These are phyloP conservation scores for Tiliacea citrago DNA, from an alignment of 2,888 invertebrate genomes.

Conservation along the genomic window DNA sequence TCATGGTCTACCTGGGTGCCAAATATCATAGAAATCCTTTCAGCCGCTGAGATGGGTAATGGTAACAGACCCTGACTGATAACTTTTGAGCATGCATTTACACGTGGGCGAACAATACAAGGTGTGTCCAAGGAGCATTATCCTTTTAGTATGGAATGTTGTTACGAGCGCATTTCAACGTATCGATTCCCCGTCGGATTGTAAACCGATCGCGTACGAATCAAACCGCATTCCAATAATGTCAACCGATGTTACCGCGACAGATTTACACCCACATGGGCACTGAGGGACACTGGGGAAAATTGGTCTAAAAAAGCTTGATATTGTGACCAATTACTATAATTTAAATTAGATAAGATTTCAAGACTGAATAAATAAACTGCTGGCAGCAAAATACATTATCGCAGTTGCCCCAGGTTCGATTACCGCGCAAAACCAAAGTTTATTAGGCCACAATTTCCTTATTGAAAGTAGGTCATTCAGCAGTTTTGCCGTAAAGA, in stretches of 20 bases:
- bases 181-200: conserved; percentile 10
- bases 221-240: conserved; percentile 46
- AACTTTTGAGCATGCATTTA: neutral
- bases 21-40: neutral
- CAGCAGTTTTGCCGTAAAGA: neutral
- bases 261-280: conserved; percentile 1
- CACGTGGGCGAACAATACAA: neutral
- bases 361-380: neutral
- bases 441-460: neutral
- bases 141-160: conserved; percentile 16
- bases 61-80: neutral
- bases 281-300: neutral
- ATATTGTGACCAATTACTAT: neutral
- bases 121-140: neutral
- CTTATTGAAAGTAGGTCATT: too few relatives aligned
- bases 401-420: neutral
- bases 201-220: conserved; percentile 30
- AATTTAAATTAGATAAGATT: too few relatives aligned
- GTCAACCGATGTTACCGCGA: conserved; percentile 23
- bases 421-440: neutral
- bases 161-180: neutral
- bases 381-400: neutral
- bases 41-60: neutral
- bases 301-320: neutral
- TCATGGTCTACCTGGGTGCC: neutral